These are phyloP conservation scores for Micropoecilia bifurca DNA, from an alignment of 2,797 vertebrate species.

Conservation along the genomic window DNA sequence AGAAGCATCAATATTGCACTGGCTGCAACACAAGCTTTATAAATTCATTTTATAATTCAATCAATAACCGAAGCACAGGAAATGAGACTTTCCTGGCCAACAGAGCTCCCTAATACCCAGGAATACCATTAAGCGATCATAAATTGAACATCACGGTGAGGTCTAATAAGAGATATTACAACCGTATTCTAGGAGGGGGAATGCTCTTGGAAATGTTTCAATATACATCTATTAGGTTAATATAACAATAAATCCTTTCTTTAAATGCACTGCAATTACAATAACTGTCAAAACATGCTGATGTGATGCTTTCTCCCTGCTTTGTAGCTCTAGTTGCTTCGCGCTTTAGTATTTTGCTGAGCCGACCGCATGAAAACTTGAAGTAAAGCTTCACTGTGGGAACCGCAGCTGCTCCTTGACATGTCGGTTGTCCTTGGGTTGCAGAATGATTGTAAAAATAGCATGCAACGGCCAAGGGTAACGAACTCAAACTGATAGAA, in stretches of 20 bases:
- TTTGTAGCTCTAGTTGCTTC: slow-evolving; percentile 12
- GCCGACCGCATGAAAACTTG: slow-evolving; percentile 11
- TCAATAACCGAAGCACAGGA: slow-evolving; percentile 55
- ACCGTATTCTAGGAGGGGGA: slow-evolving; percentile 14
- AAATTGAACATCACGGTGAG: slow-evolving; percentile 36
- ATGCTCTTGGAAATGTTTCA: slow-evolving; percentile 50
- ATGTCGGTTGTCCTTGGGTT: slow-evolving; percentile 14
- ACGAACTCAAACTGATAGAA: not conserved
- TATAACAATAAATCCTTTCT: slow-evolving; percentile 35
- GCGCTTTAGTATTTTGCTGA: slow-evolving; percentile 5
- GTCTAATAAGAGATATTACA: slow-evolving; percentile 36
- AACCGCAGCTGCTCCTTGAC: slow-evolving; percentile 13
- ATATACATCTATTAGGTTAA: slow-evolving; percentile 43
- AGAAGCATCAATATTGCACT: slow-evolving; percentile 46
- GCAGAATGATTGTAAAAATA: slow-evolving; percentile 16
- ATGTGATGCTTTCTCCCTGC: slow-evolving; percentile 27
- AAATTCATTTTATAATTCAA: slow-evolving; percentile 59
- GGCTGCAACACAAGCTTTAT: slow-evolving; percentile 44
- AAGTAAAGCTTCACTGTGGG: slow-evolving; percentile 17
- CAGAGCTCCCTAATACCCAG: slow-evolving; percentile 39
- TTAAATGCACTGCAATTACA: slow-evolving; percentile 33
- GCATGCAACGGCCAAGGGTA: not conserved
- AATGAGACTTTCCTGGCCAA: slow-evolving; percentile 54
- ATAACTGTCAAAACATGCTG: slow-evolving; percentile 34
- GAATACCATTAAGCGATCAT: slow-evolving; percentile 57